A percentile compares a stretch with the other conserved stretches of the same genome.
These are phyloP conservation scores for Anagrus nilaparvatae DNA, from an alignment of 1,140 invertebrate species.

Conservation along the genomic window DNA sequence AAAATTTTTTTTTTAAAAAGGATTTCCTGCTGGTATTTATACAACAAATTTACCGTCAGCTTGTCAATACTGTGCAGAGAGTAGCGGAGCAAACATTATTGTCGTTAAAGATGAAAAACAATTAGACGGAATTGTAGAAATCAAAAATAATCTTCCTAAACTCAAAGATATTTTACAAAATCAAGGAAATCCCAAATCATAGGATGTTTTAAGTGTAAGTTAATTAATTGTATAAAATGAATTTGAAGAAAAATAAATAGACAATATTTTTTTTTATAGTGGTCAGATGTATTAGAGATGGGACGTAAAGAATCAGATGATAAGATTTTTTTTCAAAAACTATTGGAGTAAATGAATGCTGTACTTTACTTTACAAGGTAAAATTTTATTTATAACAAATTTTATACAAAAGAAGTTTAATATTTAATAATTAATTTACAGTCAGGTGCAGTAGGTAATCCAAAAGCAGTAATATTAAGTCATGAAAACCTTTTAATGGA, in stretches of 20 bases:
- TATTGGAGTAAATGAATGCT: constrained; percentile 79
- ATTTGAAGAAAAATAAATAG: not conserved
- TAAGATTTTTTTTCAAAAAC: constrained; percentile 54
- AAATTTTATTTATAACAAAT: constrained; percentile 22
- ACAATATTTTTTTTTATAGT: constrained; percentile 49
- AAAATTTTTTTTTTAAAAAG: constrained; percentile 45
- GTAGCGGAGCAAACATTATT: constrained; percentile 71
- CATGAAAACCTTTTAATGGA: constrained; percentile 76
- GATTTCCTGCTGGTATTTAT: constrained; percentile 82
- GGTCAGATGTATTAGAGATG: constrained; percentile 70
- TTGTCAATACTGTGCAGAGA: constrained; percentile 64
- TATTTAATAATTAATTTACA: constrained; percentile 26
- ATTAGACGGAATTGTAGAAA: constrained; percentile 70
- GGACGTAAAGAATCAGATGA: constrained; percentile 61
- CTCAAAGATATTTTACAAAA: constrained; percentile 84
- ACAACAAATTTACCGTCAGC: constrained; percentile 83
- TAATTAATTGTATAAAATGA: not conserved
- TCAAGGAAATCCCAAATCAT: constrained; percentile 50
- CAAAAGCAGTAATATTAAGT: constrained; percentile 89
- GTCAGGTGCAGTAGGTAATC: constrained; percentile 84
- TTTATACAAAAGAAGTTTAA: not conserved
- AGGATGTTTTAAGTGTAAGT: constrained; percentile 56
- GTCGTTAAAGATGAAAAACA: constrained; percentile 83
- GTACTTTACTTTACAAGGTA: constrained; percentile 84
- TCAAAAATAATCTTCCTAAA: constrained; percentile 59